Evolutionary conservation across 2,797 vertebrate species (phyloP).

Genomic region (Chrosomus eos): DNA sequence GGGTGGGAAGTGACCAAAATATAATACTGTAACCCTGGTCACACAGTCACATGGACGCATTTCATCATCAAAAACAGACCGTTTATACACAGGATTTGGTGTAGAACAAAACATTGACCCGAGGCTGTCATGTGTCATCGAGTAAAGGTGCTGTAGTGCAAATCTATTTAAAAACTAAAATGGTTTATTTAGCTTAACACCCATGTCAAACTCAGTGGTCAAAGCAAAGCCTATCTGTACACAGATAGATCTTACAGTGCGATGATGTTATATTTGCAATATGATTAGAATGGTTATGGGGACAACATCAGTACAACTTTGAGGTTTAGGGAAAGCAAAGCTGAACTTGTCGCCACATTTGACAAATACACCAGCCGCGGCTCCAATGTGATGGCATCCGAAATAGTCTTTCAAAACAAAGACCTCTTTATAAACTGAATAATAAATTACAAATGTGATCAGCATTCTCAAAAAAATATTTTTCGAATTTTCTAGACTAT

Average conservation of each 20-base stretch:
- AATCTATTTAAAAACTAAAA: conserved; percentile 18
- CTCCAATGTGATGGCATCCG: neutral
- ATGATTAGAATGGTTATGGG: conserved; percentile 25
- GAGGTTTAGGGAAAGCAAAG: neutral
- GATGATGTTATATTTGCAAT: conserved; percentile 27
- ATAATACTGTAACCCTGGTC: neutral
- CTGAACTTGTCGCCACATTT: neutral
- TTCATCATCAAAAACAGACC: conserved; percentile 3
- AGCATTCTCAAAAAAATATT: neutral
- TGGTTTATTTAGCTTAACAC: conserved; percentile 44
- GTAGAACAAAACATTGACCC: conserved; percentile 24
- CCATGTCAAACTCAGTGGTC: conserved; percentile 7
- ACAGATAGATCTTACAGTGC: neutral
- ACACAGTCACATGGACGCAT: neutral
- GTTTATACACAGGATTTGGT: conserved; percentile 26
- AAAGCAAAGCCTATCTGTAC: neutral
- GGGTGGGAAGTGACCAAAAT: neutral
- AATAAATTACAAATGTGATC: neutral
- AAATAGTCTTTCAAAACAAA: neutral
- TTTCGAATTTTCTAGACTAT: neutral
- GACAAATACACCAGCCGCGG: neutral
- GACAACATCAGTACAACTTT: neutral
- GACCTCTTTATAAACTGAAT: neutral
- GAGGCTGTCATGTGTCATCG: conserved; percentile 27
- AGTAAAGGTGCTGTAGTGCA: conserved; percentile 16